phyloP scores from a whole-genome alignment of 2,113 vertebrate genomes.

The Parus major region DNA sequence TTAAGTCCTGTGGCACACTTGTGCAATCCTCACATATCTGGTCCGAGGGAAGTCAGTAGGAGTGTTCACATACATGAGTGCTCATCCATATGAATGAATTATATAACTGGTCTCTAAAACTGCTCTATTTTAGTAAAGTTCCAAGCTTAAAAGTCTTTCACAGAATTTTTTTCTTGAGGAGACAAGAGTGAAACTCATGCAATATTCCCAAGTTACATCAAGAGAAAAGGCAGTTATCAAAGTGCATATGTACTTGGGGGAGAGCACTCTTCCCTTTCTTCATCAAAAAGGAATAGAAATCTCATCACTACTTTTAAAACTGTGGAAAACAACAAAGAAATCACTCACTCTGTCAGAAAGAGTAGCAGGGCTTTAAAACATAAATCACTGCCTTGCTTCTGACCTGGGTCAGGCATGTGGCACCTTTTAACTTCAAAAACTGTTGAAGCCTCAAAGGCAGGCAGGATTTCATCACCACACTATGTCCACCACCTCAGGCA shows the following conservation, averaged over 20 bases:
- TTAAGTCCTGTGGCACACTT: conserved; percentile 31
- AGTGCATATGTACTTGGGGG: neutral
- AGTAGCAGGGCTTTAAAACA: neutral
- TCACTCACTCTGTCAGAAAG: neutral
- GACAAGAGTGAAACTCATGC: neutral
- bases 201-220: neutral
- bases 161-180: neutral
- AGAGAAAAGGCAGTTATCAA: neutral
- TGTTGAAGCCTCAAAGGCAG: neutral
- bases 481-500: neutral
- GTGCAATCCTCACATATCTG: conserved; percentile 12
- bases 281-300: neutral
- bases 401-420: neutral
- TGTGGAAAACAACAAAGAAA: neutral
- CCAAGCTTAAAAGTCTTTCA: neutral
- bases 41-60: neutral
- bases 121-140: neutral
- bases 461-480: neutral
- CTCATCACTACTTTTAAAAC: neutral
- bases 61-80: neutral
- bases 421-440: conserved; percentile 9
- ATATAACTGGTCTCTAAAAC: neutral
- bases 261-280: neutral
- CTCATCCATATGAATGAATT: neutral
- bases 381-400: neutral